Evolutionary conservation across 2,888 invertebrate genomes (phyloP), one percentile per base, ranked within the genome.

Genomic region (Frankliniella intonsa): DNA sequence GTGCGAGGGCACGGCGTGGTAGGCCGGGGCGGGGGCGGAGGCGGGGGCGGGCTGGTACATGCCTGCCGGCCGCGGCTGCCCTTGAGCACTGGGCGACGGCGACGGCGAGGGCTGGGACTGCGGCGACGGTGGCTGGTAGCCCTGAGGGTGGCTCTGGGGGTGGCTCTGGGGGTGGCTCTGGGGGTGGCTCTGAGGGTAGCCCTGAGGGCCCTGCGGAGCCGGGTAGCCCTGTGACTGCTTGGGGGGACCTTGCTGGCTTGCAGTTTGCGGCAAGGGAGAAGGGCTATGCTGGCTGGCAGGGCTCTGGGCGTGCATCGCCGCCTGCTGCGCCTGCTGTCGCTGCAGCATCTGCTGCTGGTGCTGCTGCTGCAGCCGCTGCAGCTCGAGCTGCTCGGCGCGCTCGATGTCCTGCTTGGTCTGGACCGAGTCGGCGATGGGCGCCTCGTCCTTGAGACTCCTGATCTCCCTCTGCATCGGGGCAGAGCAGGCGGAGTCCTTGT

Each of bases 401-500:
- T 85, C 85, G 81, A 86, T 49, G 50, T 83, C 80, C n/a, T 81
- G 81, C 80, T 83, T 80, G 17, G 76, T 81, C 49, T 55, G 50
- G 25, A 81, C 62, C 62, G 81, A 81, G 38, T 81, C 62, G 55
- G 62, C 38, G 51, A 62, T 38, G 51, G 51, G 84, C 85, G 89
- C 89, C 38, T 88, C 88, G 83, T 89, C 89, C 82, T 89, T 87
- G 69, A 90, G 86, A 80, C 87, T 87, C 87, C 88, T 89, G 85
- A 89, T 91, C 85, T 87, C 91, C 82, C 91, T 81, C 81, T 82
- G 17, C 82, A 80, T 62, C 50, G 49, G 50, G 82, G 90, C 83
- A 89, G 87, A 85, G 88, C 87, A 85, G 89, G 88, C 89, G 79
- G 92, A 89, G 0, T 93, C 92, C 87, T 92, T 94, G 69, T 76